A percentile compares a stretch with the other conserved stretches of the same genome.
Evolutionary conservation across 2,113 vertebrate genomes (phyloP).

Genomic region (Eonycteris spelaea): DNA sequence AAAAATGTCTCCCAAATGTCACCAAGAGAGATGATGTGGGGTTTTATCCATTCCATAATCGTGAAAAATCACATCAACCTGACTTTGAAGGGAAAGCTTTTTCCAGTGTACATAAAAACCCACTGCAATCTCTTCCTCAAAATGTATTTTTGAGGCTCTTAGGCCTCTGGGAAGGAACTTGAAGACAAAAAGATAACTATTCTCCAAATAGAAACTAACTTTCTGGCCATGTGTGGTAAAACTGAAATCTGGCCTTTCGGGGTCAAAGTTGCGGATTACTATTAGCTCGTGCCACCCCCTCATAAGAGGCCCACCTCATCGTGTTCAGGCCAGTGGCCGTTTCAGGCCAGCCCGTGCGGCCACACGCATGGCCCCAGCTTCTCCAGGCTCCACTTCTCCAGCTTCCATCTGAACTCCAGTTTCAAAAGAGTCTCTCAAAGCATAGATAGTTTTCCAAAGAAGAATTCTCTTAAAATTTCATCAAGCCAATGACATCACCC

Average conservation of each 20-base stretch:
- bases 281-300: not conserved
- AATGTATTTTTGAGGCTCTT: not conserved
- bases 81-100: not conserved
- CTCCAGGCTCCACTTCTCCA: not conserved
- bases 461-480: not conserved
- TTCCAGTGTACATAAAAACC: rapidly evolving
- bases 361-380: not conserved
- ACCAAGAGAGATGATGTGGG: not conserved
- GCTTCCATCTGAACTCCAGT: not conserved
- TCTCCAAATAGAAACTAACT: not conserved
- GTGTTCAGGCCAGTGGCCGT: not conserved
- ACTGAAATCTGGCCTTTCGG: not conserved
- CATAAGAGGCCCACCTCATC: not conserved
- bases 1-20: not conserved
- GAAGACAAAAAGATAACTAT: not conserved
- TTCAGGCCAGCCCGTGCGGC: not conserved
- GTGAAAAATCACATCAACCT: not conserved
- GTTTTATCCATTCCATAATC: not conserved
- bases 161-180: not conserved
- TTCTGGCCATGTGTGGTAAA: not conserved
- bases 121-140: not conserved
- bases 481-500: too few species aligned
- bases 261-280: rapidly evolving
- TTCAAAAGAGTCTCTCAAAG: not conserved
- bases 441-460: not conserved